Evolutionary conservation across 2,888 invertebrate species (phyloP), one percentile per base, ranked within the genome.

Genomic region (Cerastis rubricosa): DNA sequence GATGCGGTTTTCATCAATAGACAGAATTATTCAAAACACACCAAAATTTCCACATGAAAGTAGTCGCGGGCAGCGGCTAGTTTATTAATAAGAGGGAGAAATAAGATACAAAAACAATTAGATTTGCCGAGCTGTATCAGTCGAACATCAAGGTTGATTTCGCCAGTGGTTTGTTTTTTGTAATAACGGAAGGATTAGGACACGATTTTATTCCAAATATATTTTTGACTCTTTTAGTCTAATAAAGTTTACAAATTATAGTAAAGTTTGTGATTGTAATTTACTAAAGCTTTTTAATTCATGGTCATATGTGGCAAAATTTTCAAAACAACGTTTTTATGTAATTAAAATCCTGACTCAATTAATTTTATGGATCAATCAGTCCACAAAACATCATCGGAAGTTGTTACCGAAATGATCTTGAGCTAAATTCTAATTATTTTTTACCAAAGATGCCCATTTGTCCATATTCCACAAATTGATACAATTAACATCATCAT

Each of bases 341-440:
- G 4, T 35, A 5, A 35, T 61, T 25, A n/a, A 9, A 49, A n/a
- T 63, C 4, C 8, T 9, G 17, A 57, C 51, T 8, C 9, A 29
- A 59, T 68, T 69, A 40, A 59, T 64, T 69, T 51, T 51, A 49
- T 25, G 14, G 0, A 57, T 25, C 45, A 49, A 49, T 54, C 8
- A 14, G 9, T 35, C 54, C 2, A 40, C 29, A 79, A 74, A 81
- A 69, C 29, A 59, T 29, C 35, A 47, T 61, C 7, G 19, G 22
- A 25, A 45, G 9, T 35, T 22, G 22, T 57, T 49, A 14, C 9
- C 1, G 22, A 66, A 59, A 49, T 69, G 40, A 19, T 35, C 35
- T 22, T 80, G 59, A 70, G 70, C 40, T 29, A 17, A 67, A 79
- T 68, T 79, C 25, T 22, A 40, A 40, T 29, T 14, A 29, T 0